These are phyloP conservation scores for Nephotettix cincticeps DNA, from an alignment of 1,140 invertebrate genomes.

Conservation along the genomic window DNA sequence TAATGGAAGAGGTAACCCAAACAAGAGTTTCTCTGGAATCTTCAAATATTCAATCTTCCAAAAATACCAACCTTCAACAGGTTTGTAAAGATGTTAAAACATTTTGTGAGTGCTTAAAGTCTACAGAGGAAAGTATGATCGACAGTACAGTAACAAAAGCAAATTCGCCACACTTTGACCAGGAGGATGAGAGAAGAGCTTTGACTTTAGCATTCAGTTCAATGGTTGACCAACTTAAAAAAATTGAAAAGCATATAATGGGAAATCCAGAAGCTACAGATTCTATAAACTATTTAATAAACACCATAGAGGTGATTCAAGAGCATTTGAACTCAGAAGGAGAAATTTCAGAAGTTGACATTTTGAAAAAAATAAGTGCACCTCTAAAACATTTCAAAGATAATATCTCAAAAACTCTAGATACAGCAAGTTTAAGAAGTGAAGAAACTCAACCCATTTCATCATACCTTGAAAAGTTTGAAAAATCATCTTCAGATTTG, in stretches of 20 bases:
- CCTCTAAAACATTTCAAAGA: slow-evolving; percentile 8
- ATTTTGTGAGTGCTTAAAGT: neutral
- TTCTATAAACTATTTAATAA: neutral
- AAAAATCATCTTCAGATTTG: slow-evolving; percentile 33
- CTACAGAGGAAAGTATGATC: neutral
- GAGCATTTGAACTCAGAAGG: neutral
- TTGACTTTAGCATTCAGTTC: neutral
- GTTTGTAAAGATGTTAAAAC: neutral
- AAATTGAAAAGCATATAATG: neutral
- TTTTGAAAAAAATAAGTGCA: neutral
- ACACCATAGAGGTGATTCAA: neutral
- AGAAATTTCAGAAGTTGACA: neutral
- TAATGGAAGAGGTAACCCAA: neutral
- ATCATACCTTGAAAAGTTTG: slow-evolving; percentile 30
- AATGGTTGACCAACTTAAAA: neutral
- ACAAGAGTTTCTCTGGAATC: slow-evolving; percentile 9
- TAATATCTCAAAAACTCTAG: neutral
- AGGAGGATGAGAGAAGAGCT: neutral
- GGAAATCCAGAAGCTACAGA: neutral
- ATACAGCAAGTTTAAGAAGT: neutral
- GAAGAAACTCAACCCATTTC: neutral
- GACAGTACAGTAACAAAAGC: neutral
- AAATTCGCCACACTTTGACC: neutral
- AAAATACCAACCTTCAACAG: neutral
- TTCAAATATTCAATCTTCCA: neutral